phyloP scores from a whole-genome alignment of 2,888 invertebrate genomes.

The Myopa testacea region DNA sequence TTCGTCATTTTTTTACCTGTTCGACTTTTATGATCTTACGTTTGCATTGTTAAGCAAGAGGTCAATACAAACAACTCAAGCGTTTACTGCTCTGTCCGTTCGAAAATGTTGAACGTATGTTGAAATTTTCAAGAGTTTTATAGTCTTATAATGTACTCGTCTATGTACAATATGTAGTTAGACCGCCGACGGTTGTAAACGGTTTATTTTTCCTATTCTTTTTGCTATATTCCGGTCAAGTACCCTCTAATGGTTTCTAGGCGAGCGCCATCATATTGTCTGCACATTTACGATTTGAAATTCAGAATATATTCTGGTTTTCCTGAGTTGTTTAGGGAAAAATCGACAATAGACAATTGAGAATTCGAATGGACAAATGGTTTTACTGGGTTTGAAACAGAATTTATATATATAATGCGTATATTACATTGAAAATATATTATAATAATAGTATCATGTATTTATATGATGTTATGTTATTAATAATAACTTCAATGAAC shows the following conservation, averaged over 20 bases:
- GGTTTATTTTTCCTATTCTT: not conserved
- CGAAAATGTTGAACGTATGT: not conserved
- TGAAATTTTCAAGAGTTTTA: slow-evolving; percentile 23
- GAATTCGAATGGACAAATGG: no score
- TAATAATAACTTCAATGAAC: no score
- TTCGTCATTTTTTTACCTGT: slow-evolving; percentile 19
- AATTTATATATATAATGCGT: no score
- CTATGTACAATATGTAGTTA: no score
- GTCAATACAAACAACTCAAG: slow-evolving; percentile 23
- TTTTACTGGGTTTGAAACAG: no score
- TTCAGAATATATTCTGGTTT: not conserved
- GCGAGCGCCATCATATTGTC: slow-evolving; percentile 23
- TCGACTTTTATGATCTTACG: not conserved
- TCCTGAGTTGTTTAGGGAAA: not conserved
- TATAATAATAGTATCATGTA: no score
- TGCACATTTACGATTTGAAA: slow-evolving; percentile 7
- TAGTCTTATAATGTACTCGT: not conserved
- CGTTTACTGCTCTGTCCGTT: slow-evolving; percentile 5
- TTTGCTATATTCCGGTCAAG: not conserved
- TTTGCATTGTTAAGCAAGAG: slow-evolving; percentile 17
- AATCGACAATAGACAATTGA: no score
- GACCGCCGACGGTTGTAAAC: not conserved
- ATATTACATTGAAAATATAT: no score
- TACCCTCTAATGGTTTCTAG: slow-evolving; percentile 21
- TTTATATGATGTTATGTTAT: no score